Evolutionary conservation across 2,888 invertebrate species (phyloP).

Genomic region (Trisateles emortualis): DNA sequence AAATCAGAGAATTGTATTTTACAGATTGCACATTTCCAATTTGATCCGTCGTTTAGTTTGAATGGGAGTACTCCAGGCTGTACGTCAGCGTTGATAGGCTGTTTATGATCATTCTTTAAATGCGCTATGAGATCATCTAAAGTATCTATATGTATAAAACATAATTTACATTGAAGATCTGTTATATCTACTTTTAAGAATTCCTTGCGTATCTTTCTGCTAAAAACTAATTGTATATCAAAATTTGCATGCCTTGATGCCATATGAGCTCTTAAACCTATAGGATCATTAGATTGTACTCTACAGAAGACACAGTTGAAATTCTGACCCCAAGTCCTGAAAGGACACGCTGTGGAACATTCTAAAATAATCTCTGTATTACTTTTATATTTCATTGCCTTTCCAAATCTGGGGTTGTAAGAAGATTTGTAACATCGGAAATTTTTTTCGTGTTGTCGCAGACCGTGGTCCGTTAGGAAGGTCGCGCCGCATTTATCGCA

Average conservation of each 20-base stretch:
- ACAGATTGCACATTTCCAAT: constrained; percentile 80
- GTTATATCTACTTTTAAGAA: constrained; percentile 80
- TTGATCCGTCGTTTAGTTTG: constrained; percentile 74
- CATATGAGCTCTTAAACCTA: constrained; percentile 78
- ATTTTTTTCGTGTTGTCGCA: constrained; percentile 76
- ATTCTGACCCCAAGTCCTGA: constrained; percentile 81
- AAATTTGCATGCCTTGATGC: constrained; percentile 76
- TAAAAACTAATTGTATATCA: constrained; percentile 76
- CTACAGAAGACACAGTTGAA: constrained; percentile 80
- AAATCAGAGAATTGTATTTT: constrained; percentile 76
- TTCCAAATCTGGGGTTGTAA: constrained; percentile 78
- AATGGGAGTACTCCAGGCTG: constrained; percentile 81
- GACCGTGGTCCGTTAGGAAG: constrained; percentile 75
- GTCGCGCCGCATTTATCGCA: constrained; percentile 80
- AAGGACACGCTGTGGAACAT: constrained; percentile 79
- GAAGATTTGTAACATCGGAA: constrained; percentile 78
- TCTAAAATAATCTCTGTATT: constrained; percentile 80
- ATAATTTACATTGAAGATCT: constrained; percentile 78
- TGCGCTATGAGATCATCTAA: constrained; percentile 74
- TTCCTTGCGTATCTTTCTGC: constrained; percentile 76
- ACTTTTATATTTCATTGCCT: constrained; percentile 75
- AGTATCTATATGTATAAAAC: constrained; percentile 72
- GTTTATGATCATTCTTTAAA: constrained; percentile 79
- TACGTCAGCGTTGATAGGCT: constrained; percentile 75
- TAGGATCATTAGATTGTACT: constrained; percentile 78